A percentile compares a stretch with the other conserved stretches of the same genome.
phyloP scores from a whole-genome alignment of 2,888 invertebrate genomes.

The Aethes cnicana region DNA sequence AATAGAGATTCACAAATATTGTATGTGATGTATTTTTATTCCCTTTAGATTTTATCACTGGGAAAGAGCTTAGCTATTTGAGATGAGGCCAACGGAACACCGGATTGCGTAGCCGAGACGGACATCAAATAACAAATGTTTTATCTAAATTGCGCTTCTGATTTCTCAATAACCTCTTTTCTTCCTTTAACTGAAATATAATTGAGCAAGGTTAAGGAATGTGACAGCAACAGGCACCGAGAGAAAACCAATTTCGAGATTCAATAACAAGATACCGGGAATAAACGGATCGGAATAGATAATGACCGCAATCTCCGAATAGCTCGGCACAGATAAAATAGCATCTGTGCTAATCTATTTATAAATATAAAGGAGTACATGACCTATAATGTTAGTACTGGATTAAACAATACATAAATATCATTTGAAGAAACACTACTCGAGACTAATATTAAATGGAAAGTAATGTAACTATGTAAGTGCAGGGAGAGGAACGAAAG shows the following conservation, averaged over 20 bases:
- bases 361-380: neutral
- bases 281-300: conserved; percentile 1
- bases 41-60: conserved; percentile 53
- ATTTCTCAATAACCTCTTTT: conserved; percentile 3
- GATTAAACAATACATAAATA: no score
- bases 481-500: conserved; percentile 5
- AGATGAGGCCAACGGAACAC: conserved; percentile 60
- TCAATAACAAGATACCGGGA: conserved; percentile 4
- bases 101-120: conserved; percentile 32
- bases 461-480: neutral
- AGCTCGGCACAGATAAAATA: neutral
- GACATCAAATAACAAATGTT: conserved; percentile 9
- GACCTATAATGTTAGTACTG: no score
- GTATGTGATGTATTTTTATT: conserved; percentile 46
- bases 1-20: conserved; percentile 42
- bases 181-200: conserved; percentile 4
- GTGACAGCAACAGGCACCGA: neutral
- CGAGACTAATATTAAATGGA: no score
- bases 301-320: conserved; percentile 12
- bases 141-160: conserved; percentile 8
- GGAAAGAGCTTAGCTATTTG: conserved; percentile 55
- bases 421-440: no score
- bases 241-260: neutral
- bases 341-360: neutral
- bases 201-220: conserved; percentile 1